A percentile compares a stretch with the other conserved stretches of the same genome.
phyloP scores from a whole-genome alignment of 2,888 invertebrate genomes.

The Taenaris catops region DNA sequence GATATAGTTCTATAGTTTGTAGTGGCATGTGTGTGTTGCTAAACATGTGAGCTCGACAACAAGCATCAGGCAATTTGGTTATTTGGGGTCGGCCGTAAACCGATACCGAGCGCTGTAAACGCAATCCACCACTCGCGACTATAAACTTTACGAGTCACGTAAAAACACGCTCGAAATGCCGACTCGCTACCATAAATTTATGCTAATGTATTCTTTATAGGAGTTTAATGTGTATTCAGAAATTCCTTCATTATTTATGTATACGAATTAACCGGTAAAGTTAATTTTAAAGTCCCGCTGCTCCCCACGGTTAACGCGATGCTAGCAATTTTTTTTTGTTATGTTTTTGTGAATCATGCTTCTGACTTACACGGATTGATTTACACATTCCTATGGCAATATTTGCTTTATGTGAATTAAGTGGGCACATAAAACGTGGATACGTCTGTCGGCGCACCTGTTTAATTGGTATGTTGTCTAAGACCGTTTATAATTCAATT shows the following conservation, averaged over 20 bases:
- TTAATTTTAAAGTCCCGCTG: constrained; percentile 76
- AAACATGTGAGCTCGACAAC: constrained; percentile 47
- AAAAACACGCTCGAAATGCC: constrained; percentile 78
- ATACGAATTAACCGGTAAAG: constrained; percentile 77
- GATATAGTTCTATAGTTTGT: no score
- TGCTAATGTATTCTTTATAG: constrained; percentile 81
- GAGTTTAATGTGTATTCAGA: constrained; percentile 79
- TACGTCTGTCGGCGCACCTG: no score
- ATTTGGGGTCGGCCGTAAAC: constrained; percentile 77
- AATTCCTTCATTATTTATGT: constrained; percentile 79
- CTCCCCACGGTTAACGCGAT: constrained; percentile 61
- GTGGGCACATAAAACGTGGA: no score
- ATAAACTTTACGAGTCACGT: constrained; percentile 80
- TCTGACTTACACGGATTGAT: constrained; percentile 39
- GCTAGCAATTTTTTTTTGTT: constrained; percentile 54
- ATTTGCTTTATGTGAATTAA: no score
- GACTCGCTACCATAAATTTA: constrained; percentile 78
- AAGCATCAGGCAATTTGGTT: constrained; percentile 70
- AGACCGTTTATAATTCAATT: no score
- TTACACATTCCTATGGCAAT: no score
- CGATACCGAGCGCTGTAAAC: constrained; percentile 76
- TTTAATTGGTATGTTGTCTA: no score
- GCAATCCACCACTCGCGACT: constrained; percentile 78
- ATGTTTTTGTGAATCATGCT: constrained; percentile 44
- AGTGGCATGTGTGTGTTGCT: constrained; percentile 28